Percentiles rank a stretch among this genome's conserved stretches.
phyloP scores from a whole-genome alignment of 2,113 vertebrate species.

The Ptychochromis oligacanthus region DNA sequence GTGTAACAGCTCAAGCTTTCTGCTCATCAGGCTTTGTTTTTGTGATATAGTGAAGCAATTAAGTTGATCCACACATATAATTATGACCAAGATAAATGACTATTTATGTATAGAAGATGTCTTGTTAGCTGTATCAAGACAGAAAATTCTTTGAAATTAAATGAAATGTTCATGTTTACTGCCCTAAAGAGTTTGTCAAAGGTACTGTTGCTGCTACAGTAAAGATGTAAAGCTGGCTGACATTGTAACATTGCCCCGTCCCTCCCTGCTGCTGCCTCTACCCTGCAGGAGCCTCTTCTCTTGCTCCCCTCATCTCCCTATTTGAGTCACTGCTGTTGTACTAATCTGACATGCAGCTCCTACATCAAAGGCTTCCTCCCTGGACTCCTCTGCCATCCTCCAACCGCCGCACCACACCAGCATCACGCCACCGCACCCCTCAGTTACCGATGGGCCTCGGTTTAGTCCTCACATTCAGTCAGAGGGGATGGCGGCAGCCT shows the following conservation, averaged over 20 bases:
- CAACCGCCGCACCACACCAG: background rate
- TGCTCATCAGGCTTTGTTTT: background rate
- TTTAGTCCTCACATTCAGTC: conserved; percentile 10
- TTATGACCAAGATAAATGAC: background rate
- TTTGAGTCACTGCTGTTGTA: conserved; percentile 35
- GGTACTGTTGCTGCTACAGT: background rate
- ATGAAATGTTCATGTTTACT: fast-evolving
- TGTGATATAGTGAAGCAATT: background rate
- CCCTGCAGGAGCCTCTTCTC: conserved; percentile 23
- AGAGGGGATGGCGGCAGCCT: background rate
- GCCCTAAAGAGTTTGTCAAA: background rate
- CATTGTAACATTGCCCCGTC: background rate
- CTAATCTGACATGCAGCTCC: conserved; percentile 51
- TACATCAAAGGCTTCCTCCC: conserved; percentile 53
- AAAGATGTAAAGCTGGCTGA: background rate
- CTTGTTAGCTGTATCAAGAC: background rate
- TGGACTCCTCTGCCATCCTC: conserved; percentile 28
- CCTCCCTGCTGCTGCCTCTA: conserved; percentile 2
- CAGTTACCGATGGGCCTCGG: background rate
- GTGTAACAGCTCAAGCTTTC: background rate
- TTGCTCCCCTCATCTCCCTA: conserved; percentile 15
- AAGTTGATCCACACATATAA: background rate
- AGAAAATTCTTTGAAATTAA: fast-evolving
- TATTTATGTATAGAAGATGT: background rate
- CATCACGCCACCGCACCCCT: background rate